phyloP scores from a whole-genome alignment of 64 coral and sea anemone genomes.

The Montipora cactus region DNA sequence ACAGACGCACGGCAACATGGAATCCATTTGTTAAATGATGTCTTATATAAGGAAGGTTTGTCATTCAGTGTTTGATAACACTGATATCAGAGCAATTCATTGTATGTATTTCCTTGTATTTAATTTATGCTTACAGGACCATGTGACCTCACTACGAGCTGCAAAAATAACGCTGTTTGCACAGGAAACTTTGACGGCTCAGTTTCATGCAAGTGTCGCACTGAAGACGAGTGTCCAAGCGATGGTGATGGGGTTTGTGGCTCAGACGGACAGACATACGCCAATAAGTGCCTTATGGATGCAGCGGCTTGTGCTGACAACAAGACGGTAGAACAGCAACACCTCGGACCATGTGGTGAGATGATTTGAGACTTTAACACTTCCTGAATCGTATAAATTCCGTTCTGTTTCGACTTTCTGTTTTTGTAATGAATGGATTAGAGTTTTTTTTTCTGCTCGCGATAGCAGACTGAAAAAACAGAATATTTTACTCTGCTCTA shows the following conservation, averaged over 20 bases:
- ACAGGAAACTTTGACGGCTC: constrained; percentile 80
- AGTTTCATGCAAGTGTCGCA: constrained; percentile 68
- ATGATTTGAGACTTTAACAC: not conserved
- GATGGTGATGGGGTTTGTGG: constrained; percentile 74
- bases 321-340: constrained; percentile 14
- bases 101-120: not conserved
- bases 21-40: too few relatives aligned
- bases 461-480: too few relatives aligned
- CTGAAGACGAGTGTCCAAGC: constrained; percentile 58
- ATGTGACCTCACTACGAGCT: constrained; percentile 71
- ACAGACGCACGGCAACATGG: too few relatives aligned
- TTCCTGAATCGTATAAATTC: too few relatives aligned
- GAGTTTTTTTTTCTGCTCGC: too few relatives aligned
- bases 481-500: too few relatives aligned
- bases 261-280: constrained; percentile 80
- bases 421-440: too few relatives aligned
- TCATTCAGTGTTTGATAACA: too few relatives aligned
- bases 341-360: constrained; percentile 89
- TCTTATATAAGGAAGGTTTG: too few relatives aligned
- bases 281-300: constrained; percentile 73
- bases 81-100: too few relatives aligned
- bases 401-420: too few relatives aligned
- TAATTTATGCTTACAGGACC: constrained; percentile 27
- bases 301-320: constrained; percentile 59
- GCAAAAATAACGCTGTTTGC: constrained; percentile 69